Evolutionary conservation across 2,888 invertebrate species (phyloP).

Genomic region (Sesamia inferens): DNA sequence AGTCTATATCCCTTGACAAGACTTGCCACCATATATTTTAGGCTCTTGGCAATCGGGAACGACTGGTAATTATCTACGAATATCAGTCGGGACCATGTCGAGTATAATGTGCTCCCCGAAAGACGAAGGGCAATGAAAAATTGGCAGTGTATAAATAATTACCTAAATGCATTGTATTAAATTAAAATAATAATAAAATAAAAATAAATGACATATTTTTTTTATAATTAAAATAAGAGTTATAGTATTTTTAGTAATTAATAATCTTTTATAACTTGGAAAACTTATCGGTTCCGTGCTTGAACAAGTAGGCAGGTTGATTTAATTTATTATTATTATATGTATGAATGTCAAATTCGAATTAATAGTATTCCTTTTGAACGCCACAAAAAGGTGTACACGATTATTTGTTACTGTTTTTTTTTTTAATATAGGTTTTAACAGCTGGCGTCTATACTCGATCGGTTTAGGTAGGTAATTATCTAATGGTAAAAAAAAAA

Average conservation of each 20-base stretch:
- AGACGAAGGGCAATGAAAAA: too few relatives aligned
- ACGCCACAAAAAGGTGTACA: not conserved
- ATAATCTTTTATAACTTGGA: not conserved
- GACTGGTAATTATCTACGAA: not conserved
- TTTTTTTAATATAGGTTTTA: not conserved
- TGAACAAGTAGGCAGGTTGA: not conserved
- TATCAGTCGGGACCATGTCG: not conserved
- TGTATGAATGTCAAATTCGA: slow-evolving; percentile 3
- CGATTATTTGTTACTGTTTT: too few relatives aligned
- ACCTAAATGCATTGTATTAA: not conserved
- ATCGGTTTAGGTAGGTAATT: too few relatives aligned
- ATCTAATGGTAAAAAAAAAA: too few relatives aligned
- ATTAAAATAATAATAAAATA: not conserved
- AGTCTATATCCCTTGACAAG: not conserved
- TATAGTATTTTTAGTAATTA: not conserved
- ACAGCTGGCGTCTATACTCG: not conserved
- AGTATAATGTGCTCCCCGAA: not conserved
- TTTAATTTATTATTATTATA: not conserved
- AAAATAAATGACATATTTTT: too few relatives aligned
- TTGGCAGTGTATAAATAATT: too few relatives aligned
- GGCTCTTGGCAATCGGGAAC: not conserved
- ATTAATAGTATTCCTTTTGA: not conserved
- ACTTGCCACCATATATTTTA: not conserved
- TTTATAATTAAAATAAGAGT: not conserved
- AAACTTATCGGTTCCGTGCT: not conserved